A percentile compares a stretch with the other conserved stretches of the same genome.
These are phyloP conservation scores for Agonopterix heracliana DNA, from an alignment of 2,888 invertebrate species.

Conservation along the genomic window DNA sequence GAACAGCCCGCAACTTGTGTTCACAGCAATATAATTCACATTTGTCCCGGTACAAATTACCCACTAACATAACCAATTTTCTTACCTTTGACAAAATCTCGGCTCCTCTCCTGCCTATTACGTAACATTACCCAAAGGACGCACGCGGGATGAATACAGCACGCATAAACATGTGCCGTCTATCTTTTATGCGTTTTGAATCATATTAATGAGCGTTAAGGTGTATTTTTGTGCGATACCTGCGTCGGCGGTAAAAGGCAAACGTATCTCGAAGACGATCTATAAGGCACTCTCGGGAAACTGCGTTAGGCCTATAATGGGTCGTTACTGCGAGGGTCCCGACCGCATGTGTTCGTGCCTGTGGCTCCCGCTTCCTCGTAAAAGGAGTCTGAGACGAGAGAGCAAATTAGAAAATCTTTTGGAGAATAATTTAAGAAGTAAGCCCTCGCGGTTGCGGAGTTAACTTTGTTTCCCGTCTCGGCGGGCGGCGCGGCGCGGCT, in stretches of 20 bases:
- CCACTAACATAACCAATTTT: conserved; percentile 72
- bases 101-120: conserved; percentile 61
- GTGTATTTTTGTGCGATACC: conserved; percentile 42
- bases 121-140: conserved; percentile 73
- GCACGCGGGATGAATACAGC: conserved; percentile 60
- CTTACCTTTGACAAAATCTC: conserved; percentile 76
- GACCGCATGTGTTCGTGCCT: conserved; percentile 46
- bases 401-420: conserved; percentile 75
- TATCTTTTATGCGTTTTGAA: conserved; percentile 40
- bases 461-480: conserved; percentile 49
- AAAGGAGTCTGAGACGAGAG: conserved; percentile 49
- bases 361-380: conserved; percentile 40
- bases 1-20: conserved; percentile 19
- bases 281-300: conserved; percentile 49
- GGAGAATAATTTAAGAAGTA: conserved; percentile 70
- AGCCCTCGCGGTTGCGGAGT: conserved; percentile 40
- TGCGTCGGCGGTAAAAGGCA: conserved; percentile 34
- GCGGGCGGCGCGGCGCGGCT: conserved; percentile 27
- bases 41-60: conserved; percentile 56
- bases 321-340: conserved; percentile 34
- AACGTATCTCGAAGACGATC: conserved; percentile 31
- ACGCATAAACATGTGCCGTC: conserved; percentile 33
- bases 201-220: conserved; percentile 56
- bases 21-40: conserved; percentile 41
- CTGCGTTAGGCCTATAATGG: conserved; percentile 53